Evolutionary conservation across 2,797 vertebrate species (phyloP).

Genomic region (Poecilia wingei): DNA sequence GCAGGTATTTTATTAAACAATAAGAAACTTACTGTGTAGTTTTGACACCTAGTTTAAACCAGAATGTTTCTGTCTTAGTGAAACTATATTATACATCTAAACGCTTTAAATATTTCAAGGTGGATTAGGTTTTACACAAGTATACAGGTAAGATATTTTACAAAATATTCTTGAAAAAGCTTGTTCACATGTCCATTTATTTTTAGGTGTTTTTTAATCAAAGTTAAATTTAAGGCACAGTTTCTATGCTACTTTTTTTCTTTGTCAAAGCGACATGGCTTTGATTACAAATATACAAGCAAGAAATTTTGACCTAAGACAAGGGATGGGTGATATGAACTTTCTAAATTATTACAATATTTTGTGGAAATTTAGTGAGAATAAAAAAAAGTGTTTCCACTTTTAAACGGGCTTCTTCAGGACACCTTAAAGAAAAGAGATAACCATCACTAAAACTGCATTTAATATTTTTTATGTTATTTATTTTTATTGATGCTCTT

Average conservation of each 20-base stretch:
- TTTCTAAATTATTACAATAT: neutral
- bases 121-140: neutral
- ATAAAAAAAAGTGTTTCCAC: neutral
- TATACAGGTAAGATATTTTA: neutral
- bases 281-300: neutral
- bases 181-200: neutral
- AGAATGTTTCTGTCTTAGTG: neutral
- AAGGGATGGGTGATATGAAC: too few species aligned
- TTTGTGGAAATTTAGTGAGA: neutral
- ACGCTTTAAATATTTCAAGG: neutral
- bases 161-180: neutral
- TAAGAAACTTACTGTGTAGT: neutral
- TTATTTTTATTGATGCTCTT: neutral
- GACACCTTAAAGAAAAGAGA: neutral
- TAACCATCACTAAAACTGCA: neutral
- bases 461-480: neutral
- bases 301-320: neutral
- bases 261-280: neutral
- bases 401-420: neutral
- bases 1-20: neutral
- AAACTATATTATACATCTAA: neutral
- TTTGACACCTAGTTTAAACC: neutral
- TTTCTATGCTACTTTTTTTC: neutral
- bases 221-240: neutral
- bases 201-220: neutral